A percentile compares a stretch with the other conserved stretches of the same genome.
phyloP scores from a whole-genome alignment of 2,888 invertebrate species.

The Parascotia fuliginaria region DNA sequence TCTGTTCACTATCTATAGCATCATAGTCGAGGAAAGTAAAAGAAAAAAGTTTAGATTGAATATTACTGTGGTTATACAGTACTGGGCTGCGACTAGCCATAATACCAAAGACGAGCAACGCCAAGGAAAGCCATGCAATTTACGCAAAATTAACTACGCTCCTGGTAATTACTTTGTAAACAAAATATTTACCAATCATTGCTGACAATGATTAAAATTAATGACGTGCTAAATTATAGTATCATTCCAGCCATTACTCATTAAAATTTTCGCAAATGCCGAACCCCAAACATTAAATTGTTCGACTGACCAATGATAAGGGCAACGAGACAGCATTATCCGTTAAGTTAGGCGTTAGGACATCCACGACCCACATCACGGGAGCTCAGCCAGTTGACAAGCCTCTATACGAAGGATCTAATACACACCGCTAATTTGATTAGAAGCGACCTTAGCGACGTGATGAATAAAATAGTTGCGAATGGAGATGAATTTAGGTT shows the following conservation, averaged over 20 bases:
- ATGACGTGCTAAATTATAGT: too few species aligned
- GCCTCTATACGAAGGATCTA: conserved; percentile 30
- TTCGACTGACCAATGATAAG: conserved; percentile 6
- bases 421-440: conserved; percentile 40
- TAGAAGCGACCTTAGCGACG: conserved; percentile 28
- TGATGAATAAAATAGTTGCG: conserved; percentile 24
- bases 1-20: too few species aligned
- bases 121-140: too few species aligned
- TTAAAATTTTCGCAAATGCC: not conserved
- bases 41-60: too few species aligned
- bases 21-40: too few species aligned
- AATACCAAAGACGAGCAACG: too few species aligned
- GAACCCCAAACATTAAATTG: conserved; percentile 1
- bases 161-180: too few species aligned
- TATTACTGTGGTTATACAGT: too few species aligned
- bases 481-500: conserved; percentile 11
- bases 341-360: conserved; percentile 23
- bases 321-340: conserved; percentile 22
- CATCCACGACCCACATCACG: conserved; percentile 42
- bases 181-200: too few species aligned
- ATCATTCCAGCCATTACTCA: not conserved
- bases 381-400: conserved; percentile 39
- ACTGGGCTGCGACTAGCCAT: too few species aligned
- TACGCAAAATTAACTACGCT: too few species aligned
- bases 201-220: too few species aligned